Evolutionary conservation across 2,797 vertebrate genomes (phyloP).

Genomic region (Cuculus canorus): DNA sequence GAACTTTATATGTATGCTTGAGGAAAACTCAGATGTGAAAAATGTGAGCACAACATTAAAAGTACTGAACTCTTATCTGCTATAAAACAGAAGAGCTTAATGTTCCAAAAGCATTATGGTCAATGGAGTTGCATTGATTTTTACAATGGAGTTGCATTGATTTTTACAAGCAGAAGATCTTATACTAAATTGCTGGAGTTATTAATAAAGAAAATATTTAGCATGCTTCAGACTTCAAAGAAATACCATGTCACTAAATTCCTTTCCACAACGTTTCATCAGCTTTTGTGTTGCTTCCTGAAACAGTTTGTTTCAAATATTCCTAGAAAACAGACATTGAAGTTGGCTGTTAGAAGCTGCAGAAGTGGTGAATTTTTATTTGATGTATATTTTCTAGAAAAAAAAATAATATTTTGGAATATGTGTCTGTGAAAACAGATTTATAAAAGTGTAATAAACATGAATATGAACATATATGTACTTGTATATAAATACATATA

Average conservation of each 20-base stretch:
- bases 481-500: neutral
- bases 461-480: neutral
- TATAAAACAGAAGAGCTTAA: neutral
- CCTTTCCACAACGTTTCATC: neutral
- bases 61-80: neutral
- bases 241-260: neutral
- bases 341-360: neutral
- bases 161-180: neutral
- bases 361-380: neutral
- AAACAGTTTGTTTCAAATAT: neutral
- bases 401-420: neutral
- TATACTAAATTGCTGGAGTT: neutral
- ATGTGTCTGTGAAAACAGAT: neutral
- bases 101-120: neutral
- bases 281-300: neutral
- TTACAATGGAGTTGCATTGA: neutral
- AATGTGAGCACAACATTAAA: neutral
- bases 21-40: slow-evolving; percentile 1
- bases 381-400: neutral
- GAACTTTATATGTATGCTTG: neutral
- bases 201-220: neutral
- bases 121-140: neutral
- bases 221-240: neutral
- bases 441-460: neutral
- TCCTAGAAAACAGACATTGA: neutral